phyloP scores from a whole-genome alignment of 35 echinoderm and acorn worm genomes.

The Antedon bifida region DNA sequence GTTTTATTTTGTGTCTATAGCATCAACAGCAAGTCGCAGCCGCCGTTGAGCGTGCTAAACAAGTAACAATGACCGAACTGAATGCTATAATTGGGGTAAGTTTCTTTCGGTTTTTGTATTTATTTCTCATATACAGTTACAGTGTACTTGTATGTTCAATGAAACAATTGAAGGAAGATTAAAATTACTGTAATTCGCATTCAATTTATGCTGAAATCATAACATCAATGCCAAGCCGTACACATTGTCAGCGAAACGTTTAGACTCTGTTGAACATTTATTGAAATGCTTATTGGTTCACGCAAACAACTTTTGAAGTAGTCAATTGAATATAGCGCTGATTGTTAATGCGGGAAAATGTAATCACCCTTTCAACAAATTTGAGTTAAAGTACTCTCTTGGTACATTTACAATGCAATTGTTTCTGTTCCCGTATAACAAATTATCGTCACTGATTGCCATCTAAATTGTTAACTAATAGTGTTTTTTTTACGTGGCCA shows the following conservation, averaged over 20 bases:
- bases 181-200: too few species aligned
- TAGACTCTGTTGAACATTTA: not conserved
- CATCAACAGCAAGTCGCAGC: constrained; percentile 98
- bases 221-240: too few species aligned
- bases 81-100: constrained; percentile 99
- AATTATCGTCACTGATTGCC: too few species aligned
- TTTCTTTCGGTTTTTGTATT: not conserved
- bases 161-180: too few species aligned
- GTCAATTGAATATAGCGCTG: not conserved
- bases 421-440: too few species aligned
- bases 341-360: not conserved
- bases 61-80: constrained; percentile 99
- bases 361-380: too few species aligned
- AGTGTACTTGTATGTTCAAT: not conserved
- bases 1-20: constrained; percentile 14
- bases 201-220: too few species aligned
- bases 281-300: not conserved
- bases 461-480: too few species aligned
- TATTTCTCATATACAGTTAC: not conserved
- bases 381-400: too few species aligned
- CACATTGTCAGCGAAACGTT: not conserved
- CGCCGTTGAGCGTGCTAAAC: constrained; percentile 91
- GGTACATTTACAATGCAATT: too few species aligned
- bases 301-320: not conserved
- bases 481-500: too few species aligned